phyloP scores from a whole-genome alignment of 2,888 invertebrate species.

The Dusona sp. region DNA sequence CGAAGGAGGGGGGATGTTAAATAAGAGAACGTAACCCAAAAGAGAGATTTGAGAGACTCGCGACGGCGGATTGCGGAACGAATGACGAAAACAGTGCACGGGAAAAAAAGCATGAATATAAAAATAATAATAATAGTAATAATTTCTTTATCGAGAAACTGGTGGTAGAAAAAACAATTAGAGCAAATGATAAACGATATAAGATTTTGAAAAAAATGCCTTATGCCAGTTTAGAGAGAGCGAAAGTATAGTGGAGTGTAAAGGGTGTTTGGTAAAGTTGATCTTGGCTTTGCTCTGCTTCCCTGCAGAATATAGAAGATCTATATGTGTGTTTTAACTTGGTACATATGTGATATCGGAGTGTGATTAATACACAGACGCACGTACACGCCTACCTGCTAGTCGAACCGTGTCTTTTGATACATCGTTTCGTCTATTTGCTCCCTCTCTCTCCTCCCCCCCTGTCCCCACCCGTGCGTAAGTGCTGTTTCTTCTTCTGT shows the following conservation, averaged over 20 bases:
- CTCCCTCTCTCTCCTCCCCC: background rate
- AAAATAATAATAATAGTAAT: constrained; percentile 27
- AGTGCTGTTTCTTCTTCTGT: constrained; percentile 6
- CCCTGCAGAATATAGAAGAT: constrained; percentile 17
- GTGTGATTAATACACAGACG: constrained; percentile 58
- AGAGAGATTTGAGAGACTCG: constrained; percentile 66
- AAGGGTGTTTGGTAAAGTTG: constrained; percentile 24
- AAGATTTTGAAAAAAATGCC: background rate
- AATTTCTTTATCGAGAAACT: constrained; percentile 8
- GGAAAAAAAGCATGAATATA: constrained; percentile 23
- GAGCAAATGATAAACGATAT: constrained; percentile 11
- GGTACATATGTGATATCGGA: constrained; percentile 36
- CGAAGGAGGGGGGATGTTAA: constrained; percentile 22
- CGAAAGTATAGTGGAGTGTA: constrained; percentile 7
- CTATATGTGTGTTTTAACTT: constrained; percentile 16
- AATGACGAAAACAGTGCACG: constrained; percentile 59
- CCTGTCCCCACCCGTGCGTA: constrained; percentile 4
- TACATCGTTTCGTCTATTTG: constrained; percentile 35
- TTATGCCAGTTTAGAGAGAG: background rate
- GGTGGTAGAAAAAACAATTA: constrained; percentile 15
- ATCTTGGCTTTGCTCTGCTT: constrained; percentile 62
- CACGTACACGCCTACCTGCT: constrained; percentile 68
- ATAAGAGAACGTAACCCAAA: constrained; percentile 67
- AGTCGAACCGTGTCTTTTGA: constrained; percentile 58
- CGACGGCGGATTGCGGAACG: constrained; percentile 55